Evolutionary conservation across 2,888 invertebrate genomes (phyloP).

Genomic region (Andrena flavipes): DNA sequence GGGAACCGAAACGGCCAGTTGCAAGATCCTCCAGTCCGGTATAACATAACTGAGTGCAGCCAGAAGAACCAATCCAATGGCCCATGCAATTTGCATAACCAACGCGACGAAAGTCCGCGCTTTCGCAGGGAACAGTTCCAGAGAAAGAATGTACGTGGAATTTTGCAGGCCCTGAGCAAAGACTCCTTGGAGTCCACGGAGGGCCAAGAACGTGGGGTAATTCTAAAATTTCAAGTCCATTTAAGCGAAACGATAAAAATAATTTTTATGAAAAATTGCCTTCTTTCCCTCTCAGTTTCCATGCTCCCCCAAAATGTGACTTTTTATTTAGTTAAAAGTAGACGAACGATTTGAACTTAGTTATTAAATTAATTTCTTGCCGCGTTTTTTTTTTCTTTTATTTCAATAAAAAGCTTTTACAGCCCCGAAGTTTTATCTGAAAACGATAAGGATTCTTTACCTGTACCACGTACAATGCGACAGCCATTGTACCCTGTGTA

Average conservation of each 20-base stretch:
- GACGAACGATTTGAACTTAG: no score
- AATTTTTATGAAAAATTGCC: no score
- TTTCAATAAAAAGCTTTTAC: no score
- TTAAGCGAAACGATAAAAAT: background rate
- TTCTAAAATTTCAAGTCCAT: conserved; percentile 69
- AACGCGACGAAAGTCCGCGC: conserved; percentile 85
- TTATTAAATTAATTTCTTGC: no score
- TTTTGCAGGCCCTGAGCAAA: conserved; percentile 86
- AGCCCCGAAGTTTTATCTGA: background rate
- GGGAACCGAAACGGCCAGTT: conserved; percentile 85
- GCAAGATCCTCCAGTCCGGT: conserved; percentile 86
- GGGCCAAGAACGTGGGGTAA: conserved; percentile 81
- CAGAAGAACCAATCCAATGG: conserved; percentile 84
- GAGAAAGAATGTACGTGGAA: conserved; percentile 85
- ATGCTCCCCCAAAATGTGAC: no score
- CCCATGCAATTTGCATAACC: conserved; percentile 85
- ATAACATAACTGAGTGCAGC: conserved; percentile 84
- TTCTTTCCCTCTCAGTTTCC: no score
- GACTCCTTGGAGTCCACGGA: conserved; percentile 84
- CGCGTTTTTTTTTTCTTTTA: no score
- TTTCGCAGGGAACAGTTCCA: conserved; percentile 85
- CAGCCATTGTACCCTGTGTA: conserved; percentile 82
- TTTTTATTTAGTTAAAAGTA: no score
- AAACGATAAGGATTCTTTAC: conserved; percentile 56
- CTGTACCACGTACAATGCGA: conserved; percentile 79